Evolutionary conservation across 2,113 vertebrate species (phyloP), one percentile per base, ranked within the genome.

Genomic region (Bujurquina vittata): DNA sequence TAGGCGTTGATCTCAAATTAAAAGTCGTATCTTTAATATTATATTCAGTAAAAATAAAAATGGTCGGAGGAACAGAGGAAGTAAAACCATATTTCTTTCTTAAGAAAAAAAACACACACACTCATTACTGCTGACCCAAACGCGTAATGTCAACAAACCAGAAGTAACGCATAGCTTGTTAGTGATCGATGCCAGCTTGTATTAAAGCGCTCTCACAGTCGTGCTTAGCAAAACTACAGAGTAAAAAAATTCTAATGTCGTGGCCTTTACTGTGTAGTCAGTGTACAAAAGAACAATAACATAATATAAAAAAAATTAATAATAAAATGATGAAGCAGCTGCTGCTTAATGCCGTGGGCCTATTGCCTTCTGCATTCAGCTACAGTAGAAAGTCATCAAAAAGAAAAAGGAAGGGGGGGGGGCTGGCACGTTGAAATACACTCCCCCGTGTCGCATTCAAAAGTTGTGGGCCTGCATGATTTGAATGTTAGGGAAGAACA

Each of bases 391-490:
- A 81, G 73, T 62, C 77, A 10, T 22, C 55, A 84, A 59, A 49
- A 76, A 75, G n/a, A 33, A 7, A 35, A 7, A 7, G 33, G n/a
- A n/a, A n/a, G 1, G 33, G 35, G 35, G 52, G n/a, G 17, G 79
- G 67, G 61, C 26, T 26, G 7, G 3, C n/a, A 15, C 26, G 20
- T 29, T 78, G 75, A 58, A 80, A 79, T 59, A 46, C 18, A 80
- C 75, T 88, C 90, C 84, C 91, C 90, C 82, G 80, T 79, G 84
- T 86, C 63, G 61, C 54, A 88, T 87, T 90, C 79, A 88, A 84
- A 92, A 55, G 58, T 65, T 86, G 83, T 85, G 83, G 89, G 79
- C 76, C 80, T 81, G 82, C 43, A 69, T 84, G 87, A 82, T 93
- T 92, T 91, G 59, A 89, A 91, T 86, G 85, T 86, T 79, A 56